Percentiles rank a stretch among this genome's conserved stretches.
Evolutionary conservation across 1,140 invertebrate species (phyloP).

Genomic region (Dufourea novaeangliae): DNA sequence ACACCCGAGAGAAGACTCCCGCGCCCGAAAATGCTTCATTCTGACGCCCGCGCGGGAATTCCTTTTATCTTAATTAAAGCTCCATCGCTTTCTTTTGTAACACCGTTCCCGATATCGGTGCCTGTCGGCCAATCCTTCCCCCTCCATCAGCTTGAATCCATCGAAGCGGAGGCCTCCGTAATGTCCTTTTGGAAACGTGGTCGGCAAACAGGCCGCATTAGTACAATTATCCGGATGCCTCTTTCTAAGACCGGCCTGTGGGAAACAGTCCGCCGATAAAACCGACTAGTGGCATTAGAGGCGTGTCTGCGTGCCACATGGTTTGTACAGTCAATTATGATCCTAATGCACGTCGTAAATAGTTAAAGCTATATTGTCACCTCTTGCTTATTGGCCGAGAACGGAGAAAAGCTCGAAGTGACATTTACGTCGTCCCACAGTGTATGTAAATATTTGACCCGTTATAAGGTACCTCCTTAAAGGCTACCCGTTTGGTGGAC

Average conservation of each 20-base stretch:
- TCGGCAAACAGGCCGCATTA: constrained; percentile 65
- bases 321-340: constrained; percentile 66
- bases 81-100: constrained; percentile 26
- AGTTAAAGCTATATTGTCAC: constrained; percentile 1
- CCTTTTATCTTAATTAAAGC: constrained; percentile 50
- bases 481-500: too few species aligned
- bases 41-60: constrained; percentile 37
- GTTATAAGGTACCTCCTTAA: not conserved
- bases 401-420: constrained; percentile 34
- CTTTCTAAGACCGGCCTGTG: constrained; percentile 48
- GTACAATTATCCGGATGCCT: constrained; percentile 65
- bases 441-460: constrained; percentile 5
- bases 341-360: constrained; percentile 28
- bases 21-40: constrained; percentile 19
- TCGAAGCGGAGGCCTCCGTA: constrained; percentile 36
- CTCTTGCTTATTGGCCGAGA: not conserved
- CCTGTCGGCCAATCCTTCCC: constrained; percentile 7
- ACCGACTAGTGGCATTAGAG: not conserved
- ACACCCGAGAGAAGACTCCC: not conserved
- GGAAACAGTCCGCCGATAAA: constrained; percentile 55
- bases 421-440: not conserved
- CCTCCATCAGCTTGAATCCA: constrained; percentile 9
- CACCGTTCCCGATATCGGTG: not conserved
- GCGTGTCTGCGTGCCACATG: constrained; percentile 1
- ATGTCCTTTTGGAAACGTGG: constrained; percentile 42